Evolutionary conservation across 2,797 vertebrate species (phyloP).

Genomic region (Parauchenoglanis punctatus): DNA sequence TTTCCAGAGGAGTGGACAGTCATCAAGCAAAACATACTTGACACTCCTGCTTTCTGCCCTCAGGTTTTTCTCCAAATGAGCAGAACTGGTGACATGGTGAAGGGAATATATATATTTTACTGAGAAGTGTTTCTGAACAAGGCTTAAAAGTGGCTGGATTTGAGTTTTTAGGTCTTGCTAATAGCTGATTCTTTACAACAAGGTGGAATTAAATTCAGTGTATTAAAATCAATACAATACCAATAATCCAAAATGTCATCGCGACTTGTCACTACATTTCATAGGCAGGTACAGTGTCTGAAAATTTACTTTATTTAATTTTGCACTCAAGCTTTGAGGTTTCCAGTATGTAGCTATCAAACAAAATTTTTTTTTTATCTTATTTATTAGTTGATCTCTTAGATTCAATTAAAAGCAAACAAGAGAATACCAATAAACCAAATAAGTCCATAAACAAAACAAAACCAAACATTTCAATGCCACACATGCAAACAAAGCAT

Average conservation of each 20-base stretch:
- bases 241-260: not conserved
- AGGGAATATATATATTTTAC: not conserved
- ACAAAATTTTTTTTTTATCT: not conserved
- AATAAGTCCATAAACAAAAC: not conserved
- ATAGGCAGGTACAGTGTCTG: not conserved
- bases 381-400: not conserved
- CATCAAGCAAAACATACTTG: conserved; percentile 13
- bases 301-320: not conserved
- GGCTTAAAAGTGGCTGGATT: not conserved
- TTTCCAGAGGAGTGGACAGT: not conserved
- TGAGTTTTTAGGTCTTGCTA: not conserved
- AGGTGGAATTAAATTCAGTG: not conserved
- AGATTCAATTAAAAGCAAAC: not conserved
- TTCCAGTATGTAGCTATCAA: not conserved
- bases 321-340: not conserved
- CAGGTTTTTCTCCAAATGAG: conserved; percentile 2
- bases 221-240: not conserved
- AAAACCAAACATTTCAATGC: not conserved
- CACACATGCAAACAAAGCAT: no score
- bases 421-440: not conserved
- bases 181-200: not conserved
- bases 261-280: not conserved
- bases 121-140: not conserved
- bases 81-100: not conserved
- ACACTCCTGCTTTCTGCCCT: conserved; percentile 5